Evolutionary conservation across 2,113 vertebrate species (phyloP).

Genomic region (Syngnathus scovelli): DNA sequence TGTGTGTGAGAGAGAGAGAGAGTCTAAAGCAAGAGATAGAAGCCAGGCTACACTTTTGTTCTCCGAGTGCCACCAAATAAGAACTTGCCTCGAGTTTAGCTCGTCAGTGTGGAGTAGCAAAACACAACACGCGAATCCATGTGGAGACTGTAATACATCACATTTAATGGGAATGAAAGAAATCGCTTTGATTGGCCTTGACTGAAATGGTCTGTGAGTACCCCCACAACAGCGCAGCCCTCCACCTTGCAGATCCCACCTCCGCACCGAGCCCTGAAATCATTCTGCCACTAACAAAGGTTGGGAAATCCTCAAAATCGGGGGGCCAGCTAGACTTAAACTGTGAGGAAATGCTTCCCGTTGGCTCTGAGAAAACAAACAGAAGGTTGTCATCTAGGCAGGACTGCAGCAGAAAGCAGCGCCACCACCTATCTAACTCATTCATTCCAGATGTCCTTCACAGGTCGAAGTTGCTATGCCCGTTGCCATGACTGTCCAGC

Average conservation of each 20-base stretch:
- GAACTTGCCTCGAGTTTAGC: slow-evolving; percentile 36
- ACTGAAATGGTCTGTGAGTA: no score
- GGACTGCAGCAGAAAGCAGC: slow-evolving; percentile 34
- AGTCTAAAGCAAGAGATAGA: slow-evolving; percentile 46
- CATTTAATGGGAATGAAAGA: no score
- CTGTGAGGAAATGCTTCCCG: neutral
- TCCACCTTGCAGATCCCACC: no score
- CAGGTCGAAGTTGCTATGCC: slow-evolving; percentile 58
- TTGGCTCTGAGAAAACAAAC: slow-evolving; percentile 6
- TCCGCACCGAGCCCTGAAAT: no score
- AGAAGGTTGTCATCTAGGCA: slow-evolving; percentile 20
- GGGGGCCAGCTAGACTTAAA: neutral
- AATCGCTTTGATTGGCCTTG: no score
- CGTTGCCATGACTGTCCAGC: slow-evolving; percentile 57
- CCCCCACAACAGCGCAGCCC: no score
- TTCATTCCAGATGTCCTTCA: slow-evolving; percentile 48
- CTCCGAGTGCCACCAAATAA: slow-evolving; percentile 26
- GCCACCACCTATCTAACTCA: slow-evolving; percentile 41
- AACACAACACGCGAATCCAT: slow-evolving; percentile 22
- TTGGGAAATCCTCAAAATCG: neutral
- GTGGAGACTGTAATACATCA: slow-evolving; percentile 4
- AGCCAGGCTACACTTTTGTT: slow-evolving; percentile 3
- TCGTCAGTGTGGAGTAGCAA: slow-evolving; percentile 25
- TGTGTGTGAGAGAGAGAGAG: slow-evolving; percentile 20
- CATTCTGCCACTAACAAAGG: no score